Percentiles rank a stretch among this genome's conserved stretches.
phyloP scores from a whole-genome alignment of 2,113 vertebrate species.

The Budorcas taxicolor region DNA sequence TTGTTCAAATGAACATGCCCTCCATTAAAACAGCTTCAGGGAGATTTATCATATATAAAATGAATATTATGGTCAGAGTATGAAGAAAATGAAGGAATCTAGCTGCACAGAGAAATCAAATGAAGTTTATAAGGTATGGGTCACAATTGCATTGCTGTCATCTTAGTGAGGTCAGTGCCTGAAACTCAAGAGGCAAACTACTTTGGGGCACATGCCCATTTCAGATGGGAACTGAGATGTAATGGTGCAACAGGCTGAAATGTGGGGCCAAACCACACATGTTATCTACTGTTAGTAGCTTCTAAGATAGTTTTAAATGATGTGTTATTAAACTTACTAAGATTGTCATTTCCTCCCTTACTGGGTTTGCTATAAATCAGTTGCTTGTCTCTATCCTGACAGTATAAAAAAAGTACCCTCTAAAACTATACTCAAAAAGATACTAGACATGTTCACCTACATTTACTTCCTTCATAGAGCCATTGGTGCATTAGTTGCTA shows the following conservation, averaged over 20 bases:
- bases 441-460: neutral
- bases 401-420: neutral
- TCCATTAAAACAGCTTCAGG: neutral
- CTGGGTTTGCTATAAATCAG: neutral
- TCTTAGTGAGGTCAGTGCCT: neutral
- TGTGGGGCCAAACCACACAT: accelerated
- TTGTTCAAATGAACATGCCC: neutral
- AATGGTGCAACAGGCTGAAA: neutral
- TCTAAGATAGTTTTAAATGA: neutral
- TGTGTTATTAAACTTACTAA: neutral
- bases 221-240: neutral
- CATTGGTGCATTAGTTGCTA: neutral
- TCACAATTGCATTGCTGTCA: neutral
- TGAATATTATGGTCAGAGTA: neutral
- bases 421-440: neutral
- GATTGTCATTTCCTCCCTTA: neutral
- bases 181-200: neutral
- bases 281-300: neutral
- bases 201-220: neutral
- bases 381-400: neutral
- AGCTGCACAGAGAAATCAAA: neutral
- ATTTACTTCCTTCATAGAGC: neutral
- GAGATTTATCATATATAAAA: neutral
- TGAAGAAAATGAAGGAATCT: neutral
- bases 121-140: neutral